Evolutionary conservation across 92 coral and sea anemone species (phyloP), one percentile per base, ranked within the genome.

Genomic region (Epizoanthus ramosus): DNA sequence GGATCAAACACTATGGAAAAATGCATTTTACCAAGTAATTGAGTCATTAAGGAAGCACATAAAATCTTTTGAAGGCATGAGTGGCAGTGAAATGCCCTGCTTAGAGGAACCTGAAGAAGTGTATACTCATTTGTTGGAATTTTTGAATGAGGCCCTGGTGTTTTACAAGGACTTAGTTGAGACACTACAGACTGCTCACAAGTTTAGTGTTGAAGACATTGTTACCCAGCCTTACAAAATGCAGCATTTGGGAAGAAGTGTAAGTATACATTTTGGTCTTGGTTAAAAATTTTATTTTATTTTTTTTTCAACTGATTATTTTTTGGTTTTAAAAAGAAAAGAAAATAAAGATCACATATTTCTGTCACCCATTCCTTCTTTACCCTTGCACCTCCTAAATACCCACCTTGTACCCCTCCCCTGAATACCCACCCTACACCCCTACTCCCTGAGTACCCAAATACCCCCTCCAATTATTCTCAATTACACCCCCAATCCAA

Each of bases 11-110:
- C 80, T 97, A 4, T 97, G 99, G 99, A 89, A 86, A 70, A 92
- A 71, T 92, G 97, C 92, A 53, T 90, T 97, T 83, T 94, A 97
- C 75, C 94, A 97, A 70, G 91, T 97, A 39, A 92, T 97, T 79
- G 99, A 97, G 57, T 89, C 94, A 19, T 77, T 97, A 17, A 84
- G 99, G 54, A 89, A 91, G 80, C 85, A 86, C 81, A 77, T 77
- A 39, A 77, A 35, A 63, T 77, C 71, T 13, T 77, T 77, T 77
- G 82, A 77, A 15, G 71, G 63, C 15, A 4, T 21, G n/a, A 77
- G 82, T 77, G 82, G 71, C 24, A 77, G 61, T 77, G 82, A 77
- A 39, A 39, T 77, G 8, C 66, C 82, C 43, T 60, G 57, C 22
- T 16, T 61, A 33, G 82, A 77, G 52, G 82, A 77, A 77, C 89